Conservation (phyloP, 2,113 vertebrate genomes). For the Lamprologus ornatipinnis region DNA sequence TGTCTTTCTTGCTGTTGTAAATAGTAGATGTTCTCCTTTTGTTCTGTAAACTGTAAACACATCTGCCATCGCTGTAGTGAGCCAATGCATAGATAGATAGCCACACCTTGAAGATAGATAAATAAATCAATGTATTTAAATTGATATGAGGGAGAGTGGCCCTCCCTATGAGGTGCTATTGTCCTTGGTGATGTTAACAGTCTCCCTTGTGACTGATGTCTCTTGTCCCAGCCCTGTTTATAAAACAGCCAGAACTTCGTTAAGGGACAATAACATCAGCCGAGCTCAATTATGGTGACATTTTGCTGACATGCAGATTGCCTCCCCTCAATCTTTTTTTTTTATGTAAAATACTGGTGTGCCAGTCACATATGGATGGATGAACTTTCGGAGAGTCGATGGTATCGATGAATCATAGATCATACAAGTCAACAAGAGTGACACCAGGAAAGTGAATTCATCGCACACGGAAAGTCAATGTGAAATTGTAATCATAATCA, state of each 20-base stretch:
- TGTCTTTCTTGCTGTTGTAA: conserved; percentile 20
- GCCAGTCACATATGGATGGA: conserved; percentile 84
- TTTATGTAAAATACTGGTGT: conserved; percentile 79
- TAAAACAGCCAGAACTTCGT: conserved; percentile 68
- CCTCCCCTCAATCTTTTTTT: conserved; percentile 69
- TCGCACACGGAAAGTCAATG: conserved; percentile 77
- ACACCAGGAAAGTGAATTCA: conserved; percentile 81
- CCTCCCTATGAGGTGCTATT: conserved; percentile 27
- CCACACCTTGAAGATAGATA: background rate
- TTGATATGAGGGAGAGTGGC: conserved; percentile 1
- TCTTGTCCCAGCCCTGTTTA: conserved; percentile 63
- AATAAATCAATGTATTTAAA: background rate
- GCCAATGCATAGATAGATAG: background rate
- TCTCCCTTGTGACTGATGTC: conserved; percentile 65
- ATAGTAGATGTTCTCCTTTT: conserved; percentile 2
- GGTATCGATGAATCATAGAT: conserved; percentile 81
- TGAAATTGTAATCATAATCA: conserved; percentile 88
- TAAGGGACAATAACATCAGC: conserved; percentile 67
- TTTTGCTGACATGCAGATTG: conserved; percentile 74
- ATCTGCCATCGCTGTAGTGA: background rate
- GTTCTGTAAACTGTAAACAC: conserved; percentile 24
- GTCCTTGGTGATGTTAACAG: conserved; percentile 66
- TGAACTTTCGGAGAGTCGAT: conserved; percentile 85
- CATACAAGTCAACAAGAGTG: conserved; percentile 82
- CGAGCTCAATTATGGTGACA: conserved; percentile 70